Conservation (phyloP, 2,888 invertebrate genomes). For the Gari tellinella region DNA sequence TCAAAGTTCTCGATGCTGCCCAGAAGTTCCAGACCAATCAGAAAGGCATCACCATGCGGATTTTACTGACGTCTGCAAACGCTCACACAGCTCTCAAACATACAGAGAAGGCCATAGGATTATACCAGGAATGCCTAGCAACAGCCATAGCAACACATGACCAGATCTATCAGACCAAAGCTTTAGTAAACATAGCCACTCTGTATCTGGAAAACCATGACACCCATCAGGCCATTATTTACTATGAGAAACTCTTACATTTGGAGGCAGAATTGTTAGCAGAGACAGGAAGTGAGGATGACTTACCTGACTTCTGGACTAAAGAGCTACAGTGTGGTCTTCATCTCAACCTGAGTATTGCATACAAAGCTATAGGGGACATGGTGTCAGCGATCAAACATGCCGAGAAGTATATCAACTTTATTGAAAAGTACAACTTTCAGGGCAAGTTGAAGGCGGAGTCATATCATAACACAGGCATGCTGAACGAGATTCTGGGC, state of each 20-base stretch:
- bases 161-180: constrained; percentile 80
- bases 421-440: constrained; percentile 65
- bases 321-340: constrained; percentile 79
- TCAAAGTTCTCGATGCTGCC: constrained; percentile 78
- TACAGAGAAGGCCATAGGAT: constrained; percentile 74
- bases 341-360: constrained; percentile 81
- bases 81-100: constrained; percentile 77
- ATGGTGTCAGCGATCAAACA: constrained; percentile 76
- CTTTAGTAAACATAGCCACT: constrained; percentile 81
- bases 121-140: constrained; percentile 79
- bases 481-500: constrained; percentile 79
- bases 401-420: constrained; percentile 70
- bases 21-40: constrained; percentile 81
- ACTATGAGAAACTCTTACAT: constrained; percentile 81
- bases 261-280: constrained; percentile 74
- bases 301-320: constrained; percentile 80
- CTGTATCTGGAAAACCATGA: constrained; percentile 78
- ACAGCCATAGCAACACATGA: constrained; percentile 81
- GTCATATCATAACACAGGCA: constrained; percentile 80
- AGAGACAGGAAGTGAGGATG: constrained; percentile 60
- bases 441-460: constrained; percentile 70
- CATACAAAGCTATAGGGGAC: constrained; percentile 81
- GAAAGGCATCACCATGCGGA: constrained; percentile 80
- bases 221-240: constrained; percentile 79
- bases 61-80: constrained; percentile 79